Evolutionary conservation across 92 coral and sea anemone genomes (phyloP), one percentile per base, ranked within the genome.

Genomic region (Muricea muricata): DNA sequence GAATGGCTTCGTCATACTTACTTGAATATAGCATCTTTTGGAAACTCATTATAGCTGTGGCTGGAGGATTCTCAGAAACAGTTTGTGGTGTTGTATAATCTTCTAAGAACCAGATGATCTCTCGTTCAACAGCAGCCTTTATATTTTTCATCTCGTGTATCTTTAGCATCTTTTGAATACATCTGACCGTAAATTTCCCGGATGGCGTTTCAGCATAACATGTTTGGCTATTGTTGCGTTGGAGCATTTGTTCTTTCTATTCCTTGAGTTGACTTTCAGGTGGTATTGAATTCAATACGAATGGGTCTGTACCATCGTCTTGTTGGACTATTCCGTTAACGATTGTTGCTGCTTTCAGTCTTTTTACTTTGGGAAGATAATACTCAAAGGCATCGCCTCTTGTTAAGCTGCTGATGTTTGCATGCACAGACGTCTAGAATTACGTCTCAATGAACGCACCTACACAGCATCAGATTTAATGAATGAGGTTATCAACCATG

Each of bases 311-410:
- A 29, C 2, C 20, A 12, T 76, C 4, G 45, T 47, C 4, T 41
- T 9, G 3, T 76, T n/a, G 46, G 23, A 25, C 12, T 23, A 1
- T 31, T 48, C 32, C 15, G 81, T 42, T 24, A 39, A 31, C 57
- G 75, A 41, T 58, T 52, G 75, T 48, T n/a, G n/a, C n/a, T n/a
- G n/a, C n/a, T n/a, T n/a, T n/a, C n/a, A n/a, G n/a, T n/a, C n/a
- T n/a, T n/a, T n/a, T n/a, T n/a, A n/a, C n/a, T n/a, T n/a, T n/a
- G n/a, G 86, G 86, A 14, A 87, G 41, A 68, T 28, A 17, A 37
- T 82, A 87, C 32, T 87, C 90, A 87, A 79, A 87, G 11, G 90
- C 82, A 69, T 81, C 82, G 30, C 86, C 86, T 72, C 86, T 80
- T 58, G 79, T 86, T 23, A 78, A 86, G 48, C 60, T 65, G 24